Evolutionary conservation across 2,888 invertebrate genomes (phyloP).

Genomic region (Drosophila glabriapex): DNA sequence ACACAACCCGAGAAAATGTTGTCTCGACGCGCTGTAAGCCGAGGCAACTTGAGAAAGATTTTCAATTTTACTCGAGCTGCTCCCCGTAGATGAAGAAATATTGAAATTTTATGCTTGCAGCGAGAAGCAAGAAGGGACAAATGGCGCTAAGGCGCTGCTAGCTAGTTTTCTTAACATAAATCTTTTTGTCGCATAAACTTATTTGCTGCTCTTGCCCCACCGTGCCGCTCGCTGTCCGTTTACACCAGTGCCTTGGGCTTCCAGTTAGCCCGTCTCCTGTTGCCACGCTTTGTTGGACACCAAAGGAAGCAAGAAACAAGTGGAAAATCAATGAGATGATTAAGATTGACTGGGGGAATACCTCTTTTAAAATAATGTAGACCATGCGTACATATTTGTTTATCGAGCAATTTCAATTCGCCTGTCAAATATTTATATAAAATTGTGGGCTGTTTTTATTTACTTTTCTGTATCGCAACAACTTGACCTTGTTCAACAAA

Average conservation of each 20-base stretch:
- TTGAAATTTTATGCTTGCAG: slow-evolving; percentile 71
- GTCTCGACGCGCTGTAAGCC: slow-evolving; percentile 16
- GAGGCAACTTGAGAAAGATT: slow-evolving; percentile 66
- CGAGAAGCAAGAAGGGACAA: not conserved
- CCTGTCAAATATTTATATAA: not conserved
- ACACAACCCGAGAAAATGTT: slow-evolving; percentile 36
- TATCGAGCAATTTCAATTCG: not conserved
- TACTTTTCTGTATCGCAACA: not conserved
- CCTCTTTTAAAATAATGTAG: not conserved
- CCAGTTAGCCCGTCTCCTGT: slow-evolving; percentile 19
- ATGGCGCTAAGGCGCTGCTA: slow-evolving; percentile 41
- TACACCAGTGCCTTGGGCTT: not conserved
- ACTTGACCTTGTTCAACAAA: not conserved
- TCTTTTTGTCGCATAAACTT: slow-evolving; percentile 66
- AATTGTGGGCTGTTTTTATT: not conserved
- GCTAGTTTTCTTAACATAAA: slow-evolving; percentile 73
- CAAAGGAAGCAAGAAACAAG: slow-evolving; percentile 8
- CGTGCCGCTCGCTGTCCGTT: not conserved
- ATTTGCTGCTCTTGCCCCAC: slow-evolving; percentile 19
- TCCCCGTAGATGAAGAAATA: slow-evolving; percentile 66
- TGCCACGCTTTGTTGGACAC: slow-evolving; percentile 32
- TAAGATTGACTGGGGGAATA: not conserved
- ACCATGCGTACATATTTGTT: not conserved
- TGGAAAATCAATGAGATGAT: not conserved
- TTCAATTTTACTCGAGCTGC: slow-evolving; percentile 57